Percentiles rank a stretch among this genome's conserved stretches.
Conservation (phyloP, 2,888 invertebrate species). For the Julus scanicus region DNA sequence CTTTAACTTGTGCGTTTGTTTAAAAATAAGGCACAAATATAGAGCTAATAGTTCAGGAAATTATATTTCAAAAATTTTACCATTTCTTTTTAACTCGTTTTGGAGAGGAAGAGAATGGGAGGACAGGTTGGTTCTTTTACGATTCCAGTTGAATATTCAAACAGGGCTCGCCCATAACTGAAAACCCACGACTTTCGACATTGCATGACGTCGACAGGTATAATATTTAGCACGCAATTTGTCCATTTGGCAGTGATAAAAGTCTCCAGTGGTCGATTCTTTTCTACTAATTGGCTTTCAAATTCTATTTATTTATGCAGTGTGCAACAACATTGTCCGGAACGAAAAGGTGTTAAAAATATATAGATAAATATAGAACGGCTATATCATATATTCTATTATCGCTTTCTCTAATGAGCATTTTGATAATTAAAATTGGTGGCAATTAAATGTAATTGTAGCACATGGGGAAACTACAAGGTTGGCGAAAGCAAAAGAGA, state of each 20-base stretch:
- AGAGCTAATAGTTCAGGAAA: constrained; percentile 18
- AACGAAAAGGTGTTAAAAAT: not conserved
- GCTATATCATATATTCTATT: not conserved
- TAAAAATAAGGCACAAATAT: not conserved
- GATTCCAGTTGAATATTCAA: not conserved
- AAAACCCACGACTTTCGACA: not conserved
- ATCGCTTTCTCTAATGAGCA: not conserved
- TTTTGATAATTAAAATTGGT: constrained; percentile 7
- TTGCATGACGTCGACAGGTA: not conserved
- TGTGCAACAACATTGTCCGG: not conserved
- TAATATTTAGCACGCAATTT: not conserved
- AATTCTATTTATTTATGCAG: not conserved
- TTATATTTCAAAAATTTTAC: not conserved
- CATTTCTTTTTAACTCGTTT: not conserved
- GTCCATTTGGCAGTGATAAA: not conserved
- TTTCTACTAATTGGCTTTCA: not conserved
- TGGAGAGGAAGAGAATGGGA: not conserved
- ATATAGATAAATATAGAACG: not conserved
- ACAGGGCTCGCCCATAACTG: not conserved
- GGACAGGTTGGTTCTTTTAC: constrained; percentile 15
- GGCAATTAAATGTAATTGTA: not conserved
- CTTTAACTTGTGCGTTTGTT: not conserved
- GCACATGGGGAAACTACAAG: not conserved
- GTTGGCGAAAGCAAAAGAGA: not conserved
- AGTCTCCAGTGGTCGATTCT: not conserved